Evolutionary conservation across 1,140 invertebrate species (phyloP).

Genomic region (Gonatopus flavifemur): DNA sequence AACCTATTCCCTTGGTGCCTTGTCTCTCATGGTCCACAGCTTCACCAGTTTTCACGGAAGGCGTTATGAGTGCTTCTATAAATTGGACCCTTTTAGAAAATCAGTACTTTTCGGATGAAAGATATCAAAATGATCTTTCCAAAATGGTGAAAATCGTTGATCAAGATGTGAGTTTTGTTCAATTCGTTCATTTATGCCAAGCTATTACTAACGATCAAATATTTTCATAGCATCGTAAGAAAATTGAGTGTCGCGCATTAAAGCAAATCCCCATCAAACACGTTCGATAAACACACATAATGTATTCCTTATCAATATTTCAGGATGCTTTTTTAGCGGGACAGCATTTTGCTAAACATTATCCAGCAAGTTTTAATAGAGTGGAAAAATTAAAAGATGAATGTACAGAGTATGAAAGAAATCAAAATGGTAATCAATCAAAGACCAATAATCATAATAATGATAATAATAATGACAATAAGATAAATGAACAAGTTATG

Average conservation of each 20-base stretch:
- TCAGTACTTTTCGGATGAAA: slow-evolving; percentile 84
- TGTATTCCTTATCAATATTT: too few relatives aligned
- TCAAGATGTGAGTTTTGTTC: slow-evolving; percentile 47
- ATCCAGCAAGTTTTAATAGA: slow-evolving; percentile 62
- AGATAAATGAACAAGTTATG: slow-evolving; percentile 23
- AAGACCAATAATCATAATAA: slow-evolving; percentile 4
- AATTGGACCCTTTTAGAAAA: slow-evolving; percentile 89
- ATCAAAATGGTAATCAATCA: slow-evolving; percentile 10
- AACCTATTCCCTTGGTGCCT: slow-evolving; percentile 89
- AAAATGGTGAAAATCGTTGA: slow-evolving; percentile 77
- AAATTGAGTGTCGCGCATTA: too few relatives aligned
- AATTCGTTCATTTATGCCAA: too few relatives aligned
- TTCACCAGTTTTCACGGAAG: slow-evolving; percentile 92
- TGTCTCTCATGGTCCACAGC: slow-evolving; percentile 98
- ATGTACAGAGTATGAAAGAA: slow-evolving; percentile 20
- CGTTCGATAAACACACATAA: too few relatives aligned
- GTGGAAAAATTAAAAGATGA: slow-evolving; percentile 40
- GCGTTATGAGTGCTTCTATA: slow-evolving; percentile 92
- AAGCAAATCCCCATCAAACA: too few relatives aligned
- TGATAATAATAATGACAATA: slow-evolving; percentile 14
- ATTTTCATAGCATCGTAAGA: too few relatives aligned
- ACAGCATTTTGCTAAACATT: slow-evolving; percentile 78
- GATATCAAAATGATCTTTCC: slow-evolving; percentile 79
- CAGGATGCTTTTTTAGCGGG: slow-evolving; percentile 76
- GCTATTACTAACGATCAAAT: too few relatives aligned